Conservation (phyloP, 2,113 vertebrate genomes). For the Megalops atlanticus region DNA sequence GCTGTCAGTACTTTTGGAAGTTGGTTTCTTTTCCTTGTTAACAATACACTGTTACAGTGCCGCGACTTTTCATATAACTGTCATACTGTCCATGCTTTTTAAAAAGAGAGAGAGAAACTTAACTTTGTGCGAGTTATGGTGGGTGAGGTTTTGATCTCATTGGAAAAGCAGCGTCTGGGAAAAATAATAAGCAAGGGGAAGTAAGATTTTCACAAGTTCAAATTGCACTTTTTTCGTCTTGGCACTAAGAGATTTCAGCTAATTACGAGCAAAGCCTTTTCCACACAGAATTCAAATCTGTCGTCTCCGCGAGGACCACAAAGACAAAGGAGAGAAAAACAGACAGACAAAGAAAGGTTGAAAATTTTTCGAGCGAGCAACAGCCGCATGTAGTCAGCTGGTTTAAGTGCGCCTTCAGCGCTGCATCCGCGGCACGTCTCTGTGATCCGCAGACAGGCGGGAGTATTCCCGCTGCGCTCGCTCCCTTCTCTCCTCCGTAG, state of each 20-base stretch:
- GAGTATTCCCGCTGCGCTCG: slow-evolving; percentile 60
- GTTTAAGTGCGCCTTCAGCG: slow-evolving; percentile 63
- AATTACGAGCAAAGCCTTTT: slow-evolving; percentile 73
- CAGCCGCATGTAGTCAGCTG: slow-evolving; percentile 73
- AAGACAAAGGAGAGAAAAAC: slow-evolving; percentile 75
- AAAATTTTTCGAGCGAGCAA: slow-evolving; percentile 65
- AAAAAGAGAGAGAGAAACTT: slow-evolving; percentile 48
- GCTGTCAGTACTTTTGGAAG: slow-evolving; percentile 25
- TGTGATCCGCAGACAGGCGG: slow-evolving; percentile 71
- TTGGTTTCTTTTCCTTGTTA: slow-evolving; percentile 28
- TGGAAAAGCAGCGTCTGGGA: slow-evolving; percentile 67
- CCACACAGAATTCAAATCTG: slow-evolving; percentile 66
- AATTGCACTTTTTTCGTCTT: slow-evolving; percentile 65
- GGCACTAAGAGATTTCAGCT: slow-evolving; percentile 69
- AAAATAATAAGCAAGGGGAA: slow-evolving; percentile 55
- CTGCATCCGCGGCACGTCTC: slow-evolving; percentile 56
- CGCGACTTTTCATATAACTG: slow-evolving; percentile 27
- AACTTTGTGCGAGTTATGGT: slow-evolving; percentile 55
- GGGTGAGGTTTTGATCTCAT: slow-evolving; percentile 70
- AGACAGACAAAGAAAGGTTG: slow-evolving; percentile 59
- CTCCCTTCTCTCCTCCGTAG: slow-evolving; percentile 66
- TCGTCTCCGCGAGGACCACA: slow-evolving; percentile 69
- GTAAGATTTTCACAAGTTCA: slow-evolving; percentile 62
- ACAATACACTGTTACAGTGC: slow-evolving; percentile 30
- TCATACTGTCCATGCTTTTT: slow-evolving; percentile 38